Percentiles rank a stretch among this genome's conserved stretches.
Evolutionary conservation across 2,888 invertebrate species (phyloP).

Genomic region (Villa cingulata): DNA sequence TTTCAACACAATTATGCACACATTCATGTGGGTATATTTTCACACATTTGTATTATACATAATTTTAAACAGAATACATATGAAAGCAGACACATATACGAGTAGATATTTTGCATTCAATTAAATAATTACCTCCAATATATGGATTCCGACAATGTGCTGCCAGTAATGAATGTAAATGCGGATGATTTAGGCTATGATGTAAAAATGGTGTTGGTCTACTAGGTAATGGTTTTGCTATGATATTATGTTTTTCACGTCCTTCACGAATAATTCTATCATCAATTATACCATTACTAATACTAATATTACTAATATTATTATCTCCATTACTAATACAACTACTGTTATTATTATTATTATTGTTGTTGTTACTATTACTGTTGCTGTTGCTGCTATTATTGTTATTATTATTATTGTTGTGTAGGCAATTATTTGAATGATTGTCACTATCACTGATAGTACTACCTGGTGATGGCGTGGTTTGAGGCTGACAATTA

Average conservation of each 20-base stretch:
- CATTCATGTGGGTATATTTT: too few species aligned
- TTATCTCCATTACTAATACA: neutral
- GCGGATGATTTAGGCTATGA: slow-evolving; percentile 64
- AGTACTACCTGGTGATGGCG: slow-evolving; percentile 37
- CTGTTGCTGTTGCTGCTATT: neutral
- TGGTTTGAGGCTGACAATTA: slow-evolving; percentile 38
- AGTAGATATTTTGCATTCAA: neutral
- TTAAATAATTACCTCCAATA: slow-evolving; percentile 43
- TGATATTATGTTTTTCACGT: slow-evolving; percentile 32
- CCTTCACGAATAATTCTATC: slow-evolving; percentile 27
- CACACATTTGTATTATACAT: too few species aligned
- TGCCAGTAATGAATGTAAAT: slow-evolving; percentile 63
- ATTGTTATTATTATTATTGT: slow-evolving; percentile 5
- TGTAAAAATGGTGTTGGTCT: slow-evolving; percentile 48
- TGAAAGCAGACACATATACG: neutral
- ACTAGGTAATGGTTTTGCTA: slow-evolving; percentile 77
- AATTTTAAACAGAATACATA: neutral
- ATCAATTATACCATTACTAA: slow-evolving; percentile 18
- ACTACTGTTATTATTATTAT: neutral
- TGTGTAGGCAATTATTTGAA: slow-evolving; percentile 16
- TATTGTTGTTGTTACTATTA: slow-evolving; percentile 23
- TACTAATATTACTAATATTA: slow-evolving; percentile 1
- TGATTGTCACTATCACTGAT: slow-evolving; percentile 38
- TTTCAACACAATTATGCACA: too few species aligned
- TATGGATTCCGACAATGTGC: slow-evolving; percentile 77